Base-by-base conservation (phyloP, 2,888 invertebrate genomes). In the Pandemis cinnamomeana region DNA sequence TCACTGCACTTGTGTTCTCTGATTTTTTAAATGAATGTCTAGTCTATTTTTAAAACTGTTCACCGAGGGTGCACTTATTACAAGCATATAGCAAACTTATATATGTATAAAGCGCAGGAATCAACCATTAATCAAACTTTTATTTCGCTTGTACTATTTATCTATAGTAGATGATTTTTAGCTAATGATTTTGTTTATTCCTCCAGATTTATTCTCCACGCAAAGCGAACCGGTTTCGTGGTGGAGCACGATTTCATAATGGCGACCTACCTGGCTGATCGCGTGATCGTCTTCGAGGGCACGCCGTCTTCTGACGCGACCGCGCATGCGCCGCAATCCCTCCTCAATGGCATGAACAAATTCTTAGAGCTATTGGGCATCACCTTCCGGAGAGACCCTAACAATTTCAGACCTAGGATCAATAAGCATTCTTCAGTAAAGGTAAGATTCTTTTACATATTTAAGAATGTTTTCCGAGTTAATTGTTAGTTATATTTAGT, bases 191-290 rank as follows among this genome's bases (percentile, higher is more conserved):
- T 8, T 27, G 5, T 10, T 20, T 71, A 48, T 63, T 41, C 66
- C 10, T 89, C 41, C 89, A 96, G 96, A 84, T 99, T 99, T 89
- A 99, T 99, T 88, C 95, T 99, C 61, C 99, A 99, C 86, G 99
- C 99, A 0, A 99, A 99, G 95, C 99, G 99, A 90, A 99, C 99
- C 7, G 99, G 99, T 11, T 99, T 99, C 89, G 97, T 99, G 15
- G 99, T 99, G 1, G 99, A 99, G 96, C 99, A 99, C 96, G 99
- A 99, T 95, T 99, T 99, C 91, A 99, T 99, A 80, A 99, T 99
- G 99, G 99, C 99, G 15, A 99, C 99, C 0, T 99, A 99, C 91
- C 95, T 99, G 77, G 99, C 99, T 0, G 99, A 99, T 90, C 96
- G 99, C 61, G 99, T 99, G 4, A 99, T 99, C 80, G 99, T 99